Percentiles rank a stretch among this genome's conserved stretches.
Evolutionary conservation across 2,113 vertebrate genomes (phyloP).

Genomic region (Rhinolophus sinicus): DNA sequence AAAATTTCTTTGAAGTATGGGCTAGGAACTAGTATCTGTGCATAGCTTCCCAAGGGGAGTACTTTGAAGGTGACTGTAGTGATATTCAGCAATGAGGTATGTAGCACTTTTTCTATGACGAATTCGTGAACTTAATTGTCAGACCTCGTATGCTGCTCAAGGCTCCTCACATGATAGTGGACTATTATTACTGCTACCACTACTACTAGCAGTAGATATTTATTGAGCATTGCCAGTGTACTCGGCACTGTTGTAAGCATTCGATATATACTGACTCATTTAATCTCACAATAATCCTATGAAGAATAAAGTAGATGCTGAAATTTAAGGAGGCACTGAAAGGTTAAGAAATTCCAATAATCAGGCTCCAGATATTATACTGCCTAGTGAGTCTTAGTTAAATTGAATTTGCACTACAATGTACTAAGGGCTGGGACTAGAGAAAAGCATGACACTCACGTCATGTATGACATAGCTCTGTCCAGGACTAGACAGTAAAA

Average conservation of each 20-base stretch:
- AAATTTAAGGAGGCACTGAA: background rate
- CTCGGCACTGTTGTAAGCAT: background rate
- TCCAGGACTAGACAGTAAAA: background rate
- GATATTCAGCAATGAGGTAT: no score
- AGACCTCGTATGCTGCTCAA: background rate
- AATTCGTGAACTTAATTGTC: no score
- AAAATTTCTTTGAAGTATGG: no score
- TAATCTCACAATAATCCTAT: background rate
- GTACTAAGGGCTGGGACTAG: background rate
- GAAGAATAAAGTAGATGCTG: background rate
- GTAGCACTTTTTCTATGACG: no score
- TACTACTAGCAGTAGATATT: background rate
- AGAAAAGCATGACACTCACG: background rate
- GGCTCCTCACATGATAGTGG: background rate
- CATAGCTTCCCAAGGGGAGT: no score
- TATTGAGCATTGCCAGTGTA: background rate
- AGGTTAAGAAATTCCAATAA: background rate
- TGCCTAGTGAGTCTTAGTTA: background rate
- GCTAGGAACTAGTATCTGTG: no score
- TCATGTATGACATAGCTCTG: background rate
- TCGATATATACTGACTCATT: background rate
- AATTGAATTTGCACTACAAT: background rate
- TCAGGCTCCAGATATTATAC: background rate
- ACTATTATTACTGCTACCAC: background rate
- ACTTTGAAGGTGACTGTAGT: no score